A percentile compares a stretch with the other conserved stretches of the same genome.
Conservation (phyloP, 1,140 invertebrate genomes). For the Spodoptera frugiperda region DNA sequence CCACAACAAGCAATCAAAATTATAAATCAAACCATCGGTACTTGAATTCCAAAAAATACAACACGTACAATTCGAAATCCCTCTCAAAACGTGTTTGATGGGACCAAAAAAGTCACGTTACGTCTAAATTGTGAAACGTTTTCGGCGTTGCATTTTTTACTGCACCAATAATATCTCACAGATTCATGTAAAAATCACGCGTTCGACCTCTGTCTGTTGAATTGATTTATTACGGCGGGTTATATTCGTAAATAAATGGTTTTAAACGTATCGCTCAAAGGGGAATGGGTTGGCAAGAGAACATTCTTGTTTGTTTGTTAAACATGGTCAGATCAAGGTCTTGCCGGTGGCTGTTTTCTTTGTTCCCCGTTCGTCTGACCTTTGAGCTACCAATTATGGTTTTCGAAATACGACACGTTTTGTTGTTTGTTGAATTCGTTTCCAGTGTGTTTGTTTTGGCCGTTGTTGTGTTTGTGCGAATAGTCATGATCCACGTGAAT, state of each 20-base stretch:
- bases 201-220: conserved; percentile 16
- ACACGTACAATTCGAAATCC: not conserved
- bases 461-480: not conserved
- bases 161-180: conserved; percentile 31
- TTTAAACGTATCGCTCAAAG: conserved; percentile 35
- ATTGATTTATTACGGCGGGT: conserved; percentile 26
- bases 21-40: not conserved
- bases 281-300: conserved; percentile 13
- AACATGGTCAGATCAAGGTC: conserved; percentile 33
- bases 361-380: conserved; percentile 4
- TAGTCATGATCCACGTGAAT: not conserved
- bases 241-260: conserved; percentile 27
- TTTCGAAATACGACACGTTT: not conserved
- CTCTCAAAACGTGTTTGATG: not conserved
- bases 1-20: not conserved
- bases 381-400: conserved; percentile 17
- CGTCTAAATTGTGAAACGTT: conserved; percentile 27
- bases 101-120: not conserved
- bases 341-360: conserved; percentile 38
- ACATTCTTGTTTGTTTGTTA: conserved; percentile 27
- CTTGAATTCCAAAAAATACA: not conserved
- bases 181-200: conserved; percentile 23
- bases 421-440: not conserved
- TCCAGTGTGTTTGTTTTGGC: not conserved
- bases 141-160: conserved; percentile 26